phyloP scores from a whole-genome alignment of 2,113 vertebrate genomes.

The Anoplopoma fimbria region DNA sequence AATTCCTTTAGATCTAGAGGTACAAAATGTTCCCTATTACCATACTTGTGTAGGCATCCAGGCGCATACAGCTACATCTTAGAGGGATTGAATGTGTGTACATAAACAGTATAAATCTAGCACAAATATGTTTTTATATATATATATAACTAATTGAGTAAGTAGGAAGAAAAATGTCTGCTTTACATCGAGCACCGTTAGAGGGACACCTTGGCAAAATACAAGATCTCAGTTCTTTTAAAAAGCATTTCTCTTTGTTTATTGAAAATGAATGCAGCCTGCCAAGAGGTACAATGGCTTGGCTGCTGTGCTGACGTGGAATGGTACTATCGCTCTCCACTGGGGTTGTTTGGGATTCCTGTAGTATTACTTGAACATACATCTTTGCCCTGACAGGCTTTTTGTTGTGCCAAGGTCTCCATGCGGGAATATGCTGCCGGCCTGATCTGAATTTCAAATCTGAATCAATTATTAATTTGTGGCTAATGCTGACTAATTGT shows the following conservation, averaged over 20 bases:
- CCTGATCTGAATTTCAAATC: conserved; percentile 81
- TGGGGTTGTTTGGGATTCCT: conserved; percentile 55
- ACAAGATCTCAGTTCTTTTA: conserved; percentile 40
- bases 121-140: too few species aligned
- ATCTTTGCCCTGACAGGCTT: conserved; percentile 76
- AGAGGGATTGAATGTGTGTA: not conserved
- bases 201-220: conserved; percentile 39
- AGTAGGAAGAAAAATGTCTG: conserved; percentile 47
- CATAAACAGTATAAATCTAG: not conserved
- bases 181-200: conserved; percentile 13
- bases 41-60: not conserved
- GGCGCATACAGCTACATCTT: not conserved
- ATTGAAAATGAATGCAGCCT: conserved; percentile 52
- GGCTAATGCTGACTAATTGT: conserved; percentile 82
- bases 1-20: not conserved
- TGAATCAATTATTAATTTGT: conserved; percentile 82
- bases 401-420: conserved; percentile 74
- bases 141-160: too few species aligned
- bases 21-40: not conserved
- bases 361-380: conserved; percentile 73
- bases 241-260: conserved; percentile 66
- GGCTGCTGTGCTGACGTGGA: conserved; percentile 53
- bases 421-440: conserved; percentile 54
- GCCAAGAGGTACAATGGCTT: conserved; percentile 38
- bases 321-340: conserved; percentile 48